Base-by-base conservation (phyloP, 2,113 vertebrate species). In the Lutjanus erythropterus region DNA sequence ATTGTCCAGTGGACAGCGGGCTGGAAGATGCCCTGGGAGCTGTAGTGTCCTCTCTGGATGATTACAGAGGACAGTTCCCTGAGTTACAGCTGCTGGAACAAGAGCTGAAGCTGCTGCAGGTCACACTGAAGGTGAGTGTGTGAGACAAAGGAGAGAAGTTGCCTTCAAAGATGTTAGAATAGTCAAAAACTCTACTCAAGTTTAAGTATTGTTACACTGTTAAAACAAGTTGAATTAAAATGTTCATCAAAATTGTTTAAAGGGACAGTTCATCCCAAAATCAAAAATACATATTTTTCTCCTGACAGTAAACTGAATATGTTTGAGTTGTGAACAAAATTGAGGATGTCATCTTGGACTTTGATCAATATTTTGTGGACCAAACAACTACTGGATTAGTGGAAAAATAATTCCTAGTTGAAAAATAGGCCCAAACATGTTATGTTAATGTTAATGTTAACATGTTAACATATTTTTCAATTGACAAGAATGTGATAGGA, bases 1-100 rank as follows among this genome's bases (percentile, higher is more conserved):
- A 46, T 25, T 66, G 3, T 61, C 67, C 18, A 0, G 60, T 81
- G 62, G 96, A 98, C 89, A 95, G 85, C 0, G 94, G 93, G 42
- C 83, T 99, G 80, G 96, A 96, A 35, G 96, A 98, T 3, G 97
- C 97, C 21, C 92, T 99, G 10, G 75, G 81, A 44, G 88, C 94
- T 18, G 82, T 97, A 16, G 89, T 95, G 77, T 96, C 97, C 0
- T 95, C 96, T 61, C 92, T 99, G 71, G 98, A 98, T 56, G 98
- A 99, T 83, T 99, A 97, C 81, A 95, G 98, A 81, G 98, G 98
- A 50, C 98, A 97, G 88, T 99, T 99, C 74, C 97, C 96, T 0
- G 97, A 99, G 90, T 90, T 99, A 42, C 97, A 99, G 78, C 88
- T 94, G 5, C 94, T 99, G 0, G 98, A 99, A 62, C 95, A 97